Evolutionary conservation across 2,113 vertebrate species (phyloP).

Genomic region (Lichenostomus cassidix): DNA sequence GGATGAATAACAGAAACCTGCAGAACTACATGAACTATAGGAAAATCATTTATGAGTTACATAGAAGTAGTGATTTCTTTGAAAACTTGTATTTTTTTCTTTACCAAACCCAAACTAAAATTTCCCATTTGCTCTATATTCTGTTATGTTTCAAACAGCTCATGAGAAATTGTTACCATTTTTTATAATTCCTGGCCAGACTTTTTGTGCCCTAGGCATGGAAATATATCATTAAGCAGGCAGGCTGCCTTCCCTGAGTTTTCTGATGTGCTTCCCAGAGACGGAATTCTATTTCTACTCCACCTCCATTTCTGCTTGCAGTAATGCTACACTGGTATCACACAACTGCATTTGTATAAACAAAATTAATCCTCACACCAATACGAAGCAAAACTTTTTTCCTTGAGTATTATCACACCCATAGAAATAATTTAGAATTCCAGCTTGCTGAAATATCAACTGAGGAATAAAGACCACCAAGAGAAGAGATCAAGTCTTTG

Average conservation of each 20-base stretch:
- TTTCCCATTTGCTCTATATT: neutral
- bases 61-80: neutral
- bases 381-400: neutral
- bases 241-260: neutral
- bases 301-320: neutral
- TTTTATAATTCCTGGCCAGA: neutral
- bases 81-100: neutral
- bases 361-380: neutral
- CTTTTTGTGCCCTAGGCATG: neutral
- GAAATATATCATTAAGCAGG: neutral
- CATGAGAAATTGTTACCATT: neutral
- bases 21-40: neutral
- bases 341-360: neutral
- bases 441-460: neutral
- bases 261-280: neutral
- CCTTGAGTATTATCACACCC: neutral
- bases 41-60: neutral
- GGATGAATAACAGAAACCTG: neutral
- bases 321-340: neutral
- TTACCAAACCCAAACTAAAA: neutral
- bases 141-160: neutral
- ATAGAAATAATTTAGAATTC: neutral
- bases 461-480: neutral
- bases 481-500: neutral
- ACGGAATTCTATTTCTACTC: neutral